Evolutionary conservation across 2,113 vertebrate species (phyloP).

Genomic region (Xerus inauris): DNA sequence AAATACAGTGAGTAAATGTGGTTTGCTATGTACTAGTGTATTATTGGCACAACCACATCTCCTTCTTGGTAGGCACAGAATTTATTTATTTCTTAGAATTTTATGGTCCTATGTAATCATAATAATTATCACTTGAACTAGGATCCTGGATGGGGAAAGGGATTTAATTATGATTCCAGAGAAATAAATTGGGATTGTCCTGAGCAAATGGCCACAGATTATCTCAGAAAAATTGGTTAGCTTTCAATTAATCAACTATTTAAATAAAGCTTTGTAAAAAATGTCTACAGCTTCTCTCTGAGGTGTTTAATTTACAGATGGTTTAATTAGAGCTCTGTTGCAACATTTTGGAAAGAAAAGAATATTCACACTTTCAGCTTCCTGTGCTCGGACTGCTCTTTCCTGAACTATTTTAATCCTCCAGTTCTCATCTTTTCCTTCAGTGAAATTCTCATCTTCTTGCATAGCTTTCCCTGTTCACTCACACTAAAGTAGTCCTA

Average conservation of each 20-base stretch:
- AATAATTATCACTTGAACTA: neutral
- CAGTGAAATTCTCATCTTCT: neutral
- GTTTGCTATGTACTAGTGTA: neutral
- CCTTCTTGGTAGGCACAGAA: neutral
- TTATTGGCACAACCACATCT: neutral
- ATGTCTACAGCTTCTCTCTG: neutral
- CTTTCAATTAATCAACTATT: constrained; percentile 49
- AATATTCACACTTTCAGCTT: constrained; percentile 13
- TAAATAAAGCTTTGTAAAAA: constrained; percentile 21
- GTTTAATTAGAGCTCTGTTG: constrained; percentile 55
- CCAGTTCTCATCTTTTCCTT: neutral
- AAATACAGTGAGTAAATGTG: neutral
- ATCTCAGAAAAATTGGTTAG: neutral
- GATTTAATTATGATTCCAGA: neutral
- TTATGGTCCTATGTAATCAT: neutral
- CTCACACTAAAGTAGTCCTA: neutral
- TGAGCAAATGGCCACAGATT: neutral
- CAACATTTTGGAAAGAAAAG: neutral
- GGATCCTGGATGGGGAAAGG: neutral
- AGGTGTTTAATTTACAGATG: constrained; percentile 61
- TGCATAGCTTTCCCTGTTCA: neutral
- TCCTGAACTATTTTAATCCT: neutral
- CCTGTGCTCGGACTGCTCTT: neutral
- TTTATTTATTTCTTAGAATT: neutral
- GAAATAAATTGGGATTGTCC: neutral